Evolutionary conservation across 2,888 invertebrate species (phyloP), one percentile per base, ranked within the genome.

Genomic region (Meandrusa payeni): DNA sequence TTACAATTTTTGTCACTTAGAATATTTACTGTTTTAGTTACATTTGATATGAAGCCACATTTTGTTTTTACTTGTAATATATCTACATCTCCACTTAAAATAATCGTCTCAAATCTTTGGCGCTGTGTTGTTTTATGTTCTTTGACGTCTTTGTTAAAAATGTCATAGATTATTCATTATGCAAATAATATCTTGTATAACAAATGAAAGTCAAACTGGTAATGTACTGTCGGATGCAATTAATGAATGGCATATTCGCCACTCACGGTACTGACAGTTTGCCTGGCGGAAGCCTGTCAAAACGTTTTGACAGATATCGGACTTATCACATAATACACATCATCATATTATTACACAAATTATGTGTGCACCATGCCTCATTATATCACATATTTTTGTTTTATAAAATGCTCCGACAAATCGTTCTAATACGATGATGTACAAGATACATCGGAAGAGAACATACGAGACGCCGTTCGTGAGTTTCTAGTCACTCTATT

Each of bases 191-290:
- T 66, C 64, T 80, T 79, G 76, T 78, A 71, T 76, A 81, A 81
- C 73, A 76, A 71, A 78, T 70, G 80, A 83, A 82, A 85, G 81
- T 76, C 58, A 66, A 63, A 69, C 74, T 62, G 67, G 64, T 63
- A 65, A 68, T 57, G 52, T 55, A 67, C 60, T 62, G 71, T 75
- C 69, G 61, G 68, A 61, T 69, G 64, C 73, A 76, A 78, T 78
- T 78, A 82, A 75, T 74, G 71, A 71, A 72, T 64, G 64, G 57
- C 61, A 60, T 73, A 73, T 75, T 71, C 63, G 67, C 62, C 68
- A 71, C 69, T 75, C 67, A 65, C 52, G 55, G 52, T 53, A 52
- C 65, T 68, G 70, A 70, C 72, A 69, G 55, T 63, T 58, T 54
- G 53, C 45, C 55, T 57, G 52, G 61, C 61, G 52, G 59, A 54